These are phyloP conservation scores for Papilio polyxenes DNA, from an alignment of 1,140 invertebrate species.

Conservation along the genomic window DNA sequence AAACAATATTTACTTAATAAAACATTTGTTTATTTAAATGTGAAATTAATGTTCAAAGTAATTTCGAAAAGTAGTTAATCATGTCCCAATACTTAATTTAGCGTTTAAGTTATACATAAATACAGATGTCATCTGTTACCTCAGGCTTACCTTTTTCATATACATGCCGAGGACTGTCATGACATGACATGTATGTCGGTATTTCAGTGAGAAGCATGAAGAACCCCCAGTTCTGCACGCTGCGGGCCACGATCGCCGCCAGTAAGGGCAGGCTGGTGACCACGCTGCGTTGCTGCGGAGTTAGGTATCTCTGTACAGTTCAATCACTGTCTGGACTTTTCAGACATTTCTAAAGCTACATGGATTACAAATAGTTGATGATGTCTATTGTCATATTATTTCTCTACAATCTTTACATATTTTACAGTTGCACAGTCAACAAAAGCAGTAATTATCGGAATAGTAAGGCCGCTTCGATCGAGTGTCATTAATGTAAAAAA, in stretches of 20 bases:
- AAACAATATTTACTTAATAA: neutral
- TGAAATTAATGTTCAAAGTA: neutral
- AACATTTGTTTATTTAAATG: neutral
- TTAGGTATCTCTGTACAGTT: conserved; percentile 50
- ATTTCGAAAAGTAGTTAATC: too few species aligned
- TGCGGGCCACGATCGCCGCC: conserved; percentile 88
- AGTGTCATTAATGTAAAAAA: too few species aligned
- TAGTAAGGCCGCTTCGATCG: too few species aligned
- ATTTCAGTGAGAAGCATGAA: conserved; percentile 93
- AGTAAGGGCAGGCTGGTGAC: conserved; percentile 88
- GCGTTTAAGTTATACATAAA: neutral
- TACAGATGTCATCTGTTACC: neutral
- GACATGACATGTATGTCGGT: conserved; percentile 93
- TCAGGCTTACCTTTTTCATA: conserved; percentile 80
- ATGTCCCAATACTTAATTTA: too few species aligned
- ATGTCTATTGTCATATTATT: neutral
- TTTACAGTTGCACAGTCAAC: too few species aligned
- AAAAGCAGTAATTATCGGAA: too few species aligned
- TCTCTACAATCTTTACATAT: too few species aligned
- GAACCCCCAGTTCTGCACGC: conserved; percentile 93
- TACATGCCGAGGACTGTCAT: conserved; percentile 88
- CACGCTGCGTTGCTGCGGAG: conserved; percentile 88
- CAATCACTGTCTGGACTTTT: neutral
- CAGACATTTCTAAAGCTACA: too few species aligned
- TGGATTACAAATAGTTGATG: too few species aligned